phyloP scores from a whole-genome alignment of 2,113 vertebrate species.

The Hucho hucho region DNA sequence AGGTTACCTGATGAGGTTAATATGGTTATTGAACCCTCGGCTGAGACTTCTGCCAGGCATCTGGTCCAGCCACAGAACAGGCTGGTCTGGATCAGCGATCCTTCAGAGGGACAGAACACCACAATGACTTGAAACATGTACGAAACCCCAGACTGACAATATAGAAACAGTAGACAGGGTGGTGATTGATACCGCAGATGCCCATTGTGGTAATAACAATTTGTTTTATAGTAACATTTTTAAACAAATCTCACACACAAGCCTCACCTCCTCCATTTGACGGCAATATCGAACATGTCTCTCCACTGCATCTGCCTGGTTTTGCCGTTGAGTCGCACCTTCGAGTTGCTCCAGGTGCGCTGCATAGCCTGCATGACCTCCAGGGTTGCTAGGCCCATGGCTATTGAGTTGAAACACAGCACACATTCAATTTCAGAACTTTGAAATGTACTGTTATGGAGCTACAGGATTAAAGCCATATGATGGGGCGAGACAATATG shows the following conservation, averaged over 20 bases:
- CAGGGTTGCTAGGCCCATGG: slow-evolving; percentile 93
- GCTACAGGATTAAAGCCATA: neutral
- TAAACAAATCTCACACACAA: slow-evolving; percentile 4
- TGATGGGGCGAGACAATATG: too few species aligned
- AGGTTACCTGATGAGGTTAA: slow-evolving; percentile 92
- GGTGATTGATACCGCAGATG: neutral
- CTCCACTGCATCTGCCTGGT: slow-evolving; percentile 97
- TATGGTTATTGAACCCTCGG: slow-evolving; percentile 97
- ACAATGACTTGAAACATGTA: neutral
- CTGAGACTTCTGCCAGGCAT: slow-evolving; percentile 94
- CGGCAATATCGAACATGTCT: slow-evolving; percentile 98
- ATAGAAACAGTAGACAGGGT: neutral
- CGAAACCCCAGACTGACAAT: neutral
- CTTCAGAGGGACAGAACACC: slow-evolving; percentile 60
- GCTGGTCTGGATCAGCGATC: slow-evolving; percentile 96
- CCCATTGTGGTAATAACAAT: too few species aligned
- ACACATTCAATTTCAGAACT: neutral
- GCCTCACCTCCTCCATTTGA: slow-evolving; percentile 94
- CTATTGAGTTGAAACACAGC: slow-evolving; percentile 56
- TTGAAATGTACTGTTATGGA: neutral
- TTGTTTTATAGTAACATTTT: too few species aligned
- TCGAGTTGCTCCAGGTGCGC: slow-evolving; percentile 93
- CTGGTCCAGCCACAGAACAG: slow-evolving; percentile 96
- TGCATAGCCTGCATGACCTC: slow-evolving; percentile 98
- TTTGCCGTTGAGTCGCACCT: slow-evolving; percentile 93